Evolutionary conservation across 2,113 vertebrate genomes (phyloP).

Genomic region (Rhinogobius similis): DNA sequence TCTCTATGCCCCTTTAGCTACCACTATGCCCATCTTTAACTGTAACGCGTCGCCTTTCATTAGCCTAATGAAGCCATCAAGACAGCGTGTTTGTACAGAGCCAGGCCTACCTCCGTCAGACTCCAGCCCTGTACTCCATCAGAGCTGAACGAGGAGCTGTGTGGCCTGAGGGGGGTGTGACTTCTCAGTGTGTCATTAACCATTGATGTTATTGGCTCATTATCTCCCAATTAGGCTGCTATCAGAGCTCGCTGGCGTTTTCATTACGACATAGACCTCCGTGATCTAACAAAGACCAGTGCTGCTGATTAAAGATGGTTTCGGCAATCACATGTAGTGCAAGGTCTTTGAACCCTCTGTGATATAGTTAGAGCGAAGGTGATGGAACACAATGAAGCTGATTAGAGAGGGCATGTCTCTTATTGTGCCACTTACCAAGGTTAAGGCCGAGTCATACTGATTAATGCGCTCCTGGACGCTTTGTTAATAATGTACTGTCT

Average conservation of each 20-base stretch:
- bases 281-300: conserved; percentile 71
- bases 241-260: conserved; percentile 74
- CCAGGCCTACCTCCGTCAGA: conserved; percentile 55
- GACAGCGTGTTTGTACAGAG: conserved; percentile 66
- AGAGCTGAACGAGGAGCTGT: conserved; percentile 67
- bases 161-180: conserved; percentile 73
- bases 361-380: conserved; percentile 71
- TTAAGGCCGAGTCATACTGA: conserved; percentile 70
- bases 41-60: conserved; percentile 57
- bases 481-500: conserved; percentile 65
- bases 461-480: conserved; percentile 62
- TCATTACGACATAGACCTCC: conserved; percentile 71
- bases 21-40: conserved; percentile 53
- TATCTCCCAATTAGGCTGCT: conserved; percentile 77
- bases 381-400: conserved; percentile 72
- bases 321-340: conserved; percentile 67
- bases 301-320: conserved; percentile 74
- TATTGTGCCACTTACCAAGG: conserved; percentile 72
- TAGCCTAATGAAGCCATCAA: conserved; percentile 71
- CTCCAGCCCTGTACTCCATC: conserved; percentile 66
- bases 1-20: conserved; percentile 32
- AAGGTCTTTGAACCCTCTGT: conserved; percentile 73
- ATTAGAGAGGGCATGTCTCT: conserved; percentile 73
- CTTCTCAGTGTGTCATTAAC: conserved; percentile 75
- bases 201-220: conserved; percentile 79